Percentiles rank a stretch among this genome's conserved stretches.
phyloP scores from a whole-genome alignment of 2,797 vertebrate genomes.

The Ataeniobius toweri region DNA sequence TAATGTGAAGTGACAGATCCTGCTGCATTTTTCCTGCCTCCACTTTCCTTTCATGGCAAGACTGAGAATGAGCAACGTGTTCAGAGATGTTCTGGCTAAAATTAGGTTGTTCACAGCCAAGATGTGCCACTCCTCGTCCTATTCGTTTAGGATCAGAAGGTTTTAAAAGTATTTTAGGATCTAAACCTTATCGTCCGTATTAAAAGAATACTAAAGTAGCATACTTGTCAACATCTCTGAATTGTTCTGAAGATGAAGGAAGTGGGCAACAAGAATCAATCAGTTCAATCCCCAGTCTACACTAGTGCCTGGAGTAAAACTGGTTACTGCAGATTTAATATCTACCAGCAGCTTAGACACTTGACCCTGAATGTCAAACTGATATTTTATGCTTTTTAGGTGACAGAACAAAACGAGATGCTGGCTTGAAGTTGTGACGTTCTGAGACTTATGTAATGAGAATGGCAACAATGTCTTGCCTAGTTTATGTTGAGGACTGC shows the following conservation, averaged over 20 bases:
- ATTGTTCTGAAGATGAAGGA: constrained; percentile 33
- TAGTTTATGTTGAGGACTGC: constrained; percentile 22
- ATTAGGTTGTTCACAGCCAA: constrained; percentile 23
- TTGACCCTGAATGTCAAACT: constrained; percentile 25
- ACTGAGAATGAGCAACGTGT: constrained; percentile 9
- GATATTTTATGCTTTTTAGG: constrained; percentile 37
- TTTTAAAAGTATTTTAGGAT: constrained; percentile 1
- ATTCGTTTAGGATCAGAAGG: constrained; percentile 3
- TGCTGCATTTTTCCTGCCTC: constrained; percentile 7
- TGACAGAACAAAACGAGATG: constrained; percentile 36
- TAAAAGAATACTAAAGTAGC: not conserved
- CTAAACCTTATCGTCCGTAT: constrained; percentile 9
- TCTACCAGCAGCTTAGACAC: constrained; percentile 38
- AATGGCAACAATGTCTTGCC: constrained; percentile 17
- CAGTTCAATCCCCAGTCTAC: constrained; percentile 43
- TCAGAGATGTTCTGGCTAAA: constrained; percentile 23
- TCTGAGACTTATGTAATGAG: constrained; percentile 20
- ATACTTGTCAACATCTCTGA: constrained; percentile 12
- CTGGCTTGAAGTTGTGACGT: constrained; percentile 19
- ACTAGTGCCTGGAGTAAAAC: constrained; percentile 47
- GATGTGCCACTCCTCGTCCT: constrained; percentile 19
- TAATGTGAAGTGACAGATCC: constrained; percentile 31
- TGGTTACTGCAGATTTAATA: constrained; percentile 56
- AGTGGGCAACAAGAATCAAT: constrained; percentile 50
- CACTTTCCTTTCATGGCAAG: constrained; percentile 15